Percentiles rank a stretch among this genome's conserved stretches.
phyloP scores from a whole-genome alignment of 64 coral and sea anemone genomes.

The Astreopora myriophthalma region DNA sequence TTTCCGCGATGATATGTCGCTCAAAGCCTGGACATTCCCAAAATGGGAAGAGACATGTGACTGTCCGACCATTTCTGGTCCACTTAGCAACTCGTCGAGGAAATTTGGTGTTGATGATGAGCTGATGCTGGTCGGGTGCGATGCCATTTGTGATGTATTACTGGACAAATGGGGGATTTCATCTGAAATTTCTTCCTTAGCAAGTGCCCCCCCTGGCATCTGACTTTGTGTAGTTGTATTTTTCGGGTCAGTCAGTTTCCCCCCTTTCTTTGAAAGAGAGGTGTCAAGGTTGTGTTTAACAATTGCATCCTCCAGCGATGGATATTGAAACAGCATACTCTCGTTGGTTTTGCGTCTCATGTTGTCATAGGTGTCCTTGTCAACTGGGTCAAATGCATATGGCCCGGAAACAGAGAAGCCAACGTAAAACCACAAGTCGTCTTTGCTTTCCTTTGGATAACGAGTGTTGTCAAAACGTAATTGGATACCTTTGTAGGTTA shows the following conservation, averaged over 20 bases:
- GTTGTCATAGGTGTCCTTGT: constrained; percentile 13
- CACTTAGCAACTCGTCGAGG: background rate
- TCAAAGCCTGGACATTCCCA: background rate
- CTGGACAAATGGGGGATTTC: background rate
- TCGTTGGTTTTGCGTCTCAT: background rate
- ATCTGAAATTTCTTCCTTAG: background rate
- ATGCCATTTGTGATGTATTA: background rate
- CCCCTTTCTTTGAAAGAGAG: background rate
- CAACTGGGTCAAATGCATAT: constrained; percentile 39
- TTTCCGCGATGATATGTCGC: background rate
- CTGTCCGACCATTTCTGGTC: background rate
- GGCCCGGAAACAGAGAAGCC: constrained; percentile 41
- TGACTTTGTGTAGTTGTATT: too few relatives aligned
- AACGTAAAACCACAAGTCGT: constrained; percentile 50
- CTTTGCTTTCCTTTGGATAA: constrained; percentile 47
- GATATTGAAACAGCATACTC: background rate
- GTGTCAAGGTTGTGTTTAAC: background rate
- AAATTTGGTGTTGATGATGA: background rate
- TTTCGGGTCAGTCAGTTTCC: background rate
- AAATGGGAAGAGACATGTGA: background rate
- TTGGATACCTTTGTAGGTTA: constrained; percentile 41
- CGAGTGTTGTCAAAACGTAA: constrained; percentile 57
- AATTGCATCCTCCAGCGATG: too few relatives aligned
- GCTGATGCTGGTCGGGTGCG: background rate
- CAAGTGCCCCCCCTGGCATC: background rate